Evolutionary conservation across 1,140 invertebrate genomes (phyloP).

Genomic region (Dinoponera quadriceps): DNA sequence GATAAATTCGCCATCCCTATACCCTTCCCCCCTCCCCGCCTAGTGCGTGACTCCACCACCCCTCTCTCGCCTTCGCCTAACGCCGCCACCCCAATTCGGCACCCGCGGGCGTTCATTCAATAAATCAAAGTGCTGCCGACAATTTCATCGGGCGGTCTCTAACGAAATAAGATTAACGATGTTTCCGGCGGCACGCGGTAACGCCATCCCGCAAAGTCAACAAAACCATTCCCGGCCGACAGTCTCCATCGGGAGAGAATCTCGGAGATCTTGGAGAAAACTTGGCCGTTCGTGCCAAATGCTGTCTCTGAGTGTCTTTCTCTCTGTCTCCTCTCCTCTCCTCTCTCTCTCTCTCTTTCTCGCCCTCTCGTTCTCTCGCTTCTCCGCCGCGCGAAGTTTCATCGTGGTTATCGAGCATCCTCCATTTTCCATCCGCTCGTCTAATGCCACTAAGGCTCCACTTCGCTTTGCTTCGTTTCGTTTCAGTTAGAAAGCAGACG

Average conservation of each 20-base stretch:
- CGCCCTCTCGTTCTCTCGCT: background rate
- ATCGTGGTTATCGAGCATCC: constrained; percentile 44
- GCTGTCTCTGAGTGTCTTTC: constrained; percentile 28
- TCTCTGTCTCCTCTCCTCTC: constrained; percentile 4
- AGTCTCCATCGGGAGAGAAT: constrained; percentile 47
- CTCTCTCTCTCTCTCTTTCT: background rate
- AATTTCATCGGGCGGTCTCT: constrained; percentile 53
- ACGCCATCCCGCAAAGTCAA: constrained; percentile 54
- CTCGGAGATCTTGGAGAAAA: constrained; percentile 4
- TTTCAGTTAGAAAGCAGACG: constrained; percentile 27
- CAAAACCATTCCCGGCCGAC: constrained; percentile 54
- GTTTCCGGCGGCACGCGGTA: constrained; percentile 32
- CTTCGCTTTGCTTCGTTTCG: constrained; percentile 5
- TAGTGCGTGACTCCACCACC: no score
- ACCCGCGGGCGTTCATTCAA: constrained; percentile 51
- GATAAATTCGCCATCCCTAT: constrained; percentile 26
- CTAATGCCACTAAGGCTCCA: constrained; percentile 3
- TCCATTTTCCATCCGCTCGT: constrained; percentile 38
- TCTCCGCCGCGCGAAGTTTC: constrained; percentile 29
- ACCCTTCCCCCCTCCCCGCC: background rate
- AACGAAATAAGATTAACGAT: constrained; percentile 71
- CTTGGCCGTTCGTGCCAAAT: constrained; percentile 51
- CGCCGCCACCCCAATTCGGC: constrained; percentile 3
- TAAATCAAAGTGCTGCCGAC: constrained; percentile 61
- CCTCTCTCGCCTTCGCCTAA: background rate